Conservation (phyloP, 2,888 invertebrate genomes). For the Endotricha flammealis region DNA sequence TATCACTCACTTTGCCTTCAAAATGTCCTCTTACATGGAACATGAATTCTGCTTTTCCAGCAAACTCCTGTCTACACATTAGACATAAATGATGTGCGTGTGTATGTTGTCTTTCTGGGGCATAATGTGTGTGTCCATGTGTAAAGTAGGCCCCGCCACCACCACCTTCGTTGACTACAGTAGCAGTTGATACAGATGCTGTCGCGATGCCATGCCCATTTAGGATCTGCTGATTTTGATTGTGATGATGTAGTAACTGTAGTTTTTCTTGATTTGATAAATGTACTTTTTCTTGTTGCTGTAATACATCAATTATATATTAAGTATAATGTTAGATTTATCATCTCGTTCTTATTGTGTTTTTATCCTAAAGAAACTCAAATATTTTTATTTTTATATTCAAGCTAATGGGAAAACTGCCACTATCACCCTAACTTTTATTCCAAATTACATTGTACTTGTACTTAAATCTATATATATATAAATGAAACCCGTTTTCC, state of each 20-base stretch:
- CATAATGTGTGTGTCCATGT: constrained; percentile 68
- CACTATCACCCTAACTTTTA: no score
- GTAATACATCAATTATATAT: constrained; percentile 19
- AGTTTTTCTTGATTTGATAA: constrained; percentile 70
- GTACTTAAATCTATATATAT: no score
- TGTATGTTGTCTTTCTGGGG: constrained; percentile 64
- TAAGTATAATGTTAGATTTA: no score
- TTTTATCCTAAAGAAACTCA: no score
- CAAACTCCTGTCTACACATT: constrained; percentile 82
- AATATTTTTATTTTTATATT: no score
- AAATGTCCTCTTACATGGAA: constrained; percentile 83
- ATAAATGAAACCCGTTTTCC: no score
- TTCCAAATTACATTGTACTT: no score
- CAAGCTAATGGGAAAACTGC: no score
- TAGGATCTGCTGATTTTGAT: constrained; percentile 69
- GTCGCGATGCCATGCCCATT: constrained; percentile 67
- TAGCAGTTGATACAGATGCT: constrained; percentile 64
- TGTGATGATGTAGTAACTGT: constrained; percentile 67
- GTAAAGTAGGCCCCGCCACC: constrained; percentile 63
- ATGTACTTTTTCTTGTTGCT: constrained; percentile 73
- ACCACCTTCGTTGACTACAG: constrained; percentile 61
- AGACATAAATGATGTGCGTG: constrained; percentile 79
- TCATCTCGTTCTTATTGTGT: no score
- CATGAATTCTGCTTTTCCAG: constrained; percentile 83
- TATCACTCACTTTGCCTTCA: constrained; percentile 75